Percentiles rank a stretch among this genome's conserved stretches.
Conservation (phyloP, 2,113 vertebrate genomes). For the Zosterops lateralis region DNA sequence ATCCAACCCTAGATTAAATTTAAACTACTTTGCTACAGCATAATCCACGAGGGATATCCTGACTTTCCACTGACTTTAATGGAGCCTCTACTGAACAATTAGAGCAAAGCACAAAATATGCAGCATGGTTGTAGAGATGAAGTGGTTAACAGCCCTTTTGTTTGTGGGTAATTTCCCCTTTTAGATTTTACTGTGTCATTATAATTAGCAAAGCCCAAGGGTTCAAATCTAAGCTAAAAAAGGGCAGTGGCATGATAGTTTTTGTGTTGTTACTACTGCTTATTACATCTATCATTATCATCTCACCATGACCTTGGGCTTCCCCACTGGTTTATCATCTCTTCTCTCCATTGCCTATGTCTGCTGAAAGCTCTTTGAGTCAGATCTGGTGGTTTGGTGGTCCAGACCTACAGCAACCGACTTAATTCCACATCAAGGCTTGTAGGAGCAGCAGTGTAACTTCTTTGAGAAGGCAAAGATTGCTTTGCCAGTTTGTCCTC, state of each 20-base stretch:
- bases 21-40: conserved; percentile 47
- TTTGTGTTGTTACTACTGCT: conserved; percentile 25
- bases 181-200: conserved; percentile 26
- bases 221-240: conserved; percentile 27
- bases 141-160: conserved; percentile 28
- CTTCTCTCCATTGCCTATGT: background rate
- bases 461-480: background rate
- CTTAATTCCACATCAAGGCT: background rate
- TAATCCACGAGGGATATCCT: conserved; percentile 27
- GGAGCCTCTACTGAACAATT: conserved; percentile 40
- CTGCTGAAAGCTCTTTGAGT: background rate
- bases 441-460: background rate
- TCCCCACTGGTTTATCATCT: background rate
- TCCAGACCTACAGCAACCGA: background rate
- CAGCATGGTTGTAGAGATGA: background rate
- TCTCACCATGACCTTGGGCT: conserved; percentile 1
- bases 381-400: background rate
- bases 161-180: conserved; percentile 32
- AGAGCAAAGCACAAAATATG: conserved; percentile 17
- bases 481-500: fast-evolving
- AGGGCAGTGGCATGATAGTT: background rate
- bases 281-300: conserved; percentile 24
- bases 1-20: conserved; percentile 55
- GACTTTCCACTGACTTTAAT: conserved; percentile 59
- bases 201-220: conserved; percentile 46